Evolutionary conservation across 1,140 invertebrate genomes (phyloP), one percentile per base, ranked within the genome.

Genomic region (Holcopasites calliopsidis): DNA sequence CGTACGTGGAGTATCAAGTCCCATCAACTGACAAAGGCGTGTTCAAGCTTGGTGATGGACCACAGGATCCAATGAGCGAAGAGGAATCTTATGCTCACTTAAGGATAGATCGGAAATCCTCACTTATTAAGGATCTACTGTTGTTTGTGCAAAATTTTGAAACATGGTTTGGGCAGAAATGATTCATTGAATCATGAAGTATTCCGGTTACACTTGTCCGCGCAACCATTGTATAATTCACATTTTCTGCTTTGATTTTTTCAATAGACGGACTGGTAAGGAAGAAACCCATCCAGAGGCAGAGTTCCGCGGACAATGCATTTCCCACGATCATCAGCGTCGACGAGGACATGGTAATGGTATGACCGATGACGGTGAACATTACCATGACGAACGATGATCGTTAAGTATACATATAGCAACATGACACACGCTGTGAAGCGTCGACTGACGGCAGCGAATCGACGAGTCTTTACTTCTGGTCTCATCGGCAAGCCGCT

Each of bases 311-410:
- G 21, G 91, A 92, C 81, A 90, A 88, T 85, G 82, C 88, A 49
- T 92, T 89, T 84, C 90, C 89, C 26, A 89, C 89, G 50, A 91
- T 90, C 50, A 90, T 90, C 35, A 90, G 88, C 76, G 87, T 90
- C 42, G 91, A 92, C 57, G 91, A 92, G 44, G 90, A 92, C 62
- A 91, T 92, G 90, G 91, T 92, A 77, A 91, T 91, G 91, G 91
- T 92, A 90, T 92, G 89, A 91, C 68, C 81, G 60, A 79, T 66
- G 54, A 72, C 62, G 23, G 49, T 60, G 35, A 49, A 44, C 55
- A 38, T 79, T 54, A 35, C 64, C 65, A 52, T 42, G 35, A 74
- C 23, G 70, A 47, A 47, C 16, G 42, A 72, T 61, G 52, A 76
- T 79, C 54, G 65, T 73, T 73, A 47, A 61, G 31, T 55, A 31